Base-by-base conservation (phyloP, 1,140 invertebrate species). In the Micrasema minimum region DNA sequence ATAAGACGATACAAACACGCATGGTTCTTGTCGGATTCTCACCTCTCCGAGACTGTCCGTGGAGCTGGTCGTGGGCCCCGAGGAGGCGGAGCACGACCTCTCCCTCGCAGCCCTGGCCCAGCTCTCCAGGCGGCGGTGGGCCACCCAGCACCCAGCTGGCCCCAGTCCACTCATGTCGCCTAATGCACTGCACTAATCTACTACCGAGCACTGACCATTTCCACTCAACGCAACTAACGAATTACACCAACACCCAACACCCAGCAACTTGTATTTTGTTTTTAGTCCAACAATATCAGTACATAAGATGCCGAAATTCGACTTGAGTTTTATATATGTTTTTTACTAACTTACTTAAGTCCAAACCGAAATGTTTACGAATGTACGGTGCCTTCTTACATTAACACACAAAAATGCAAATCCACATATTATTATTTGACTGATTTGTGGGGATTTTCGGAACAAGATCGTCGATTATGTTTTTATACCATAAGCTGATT, bases 41-140 rank as follows among this genome's bases (percentile, higher is more conserved):
- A 75, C 83, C 76, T 85, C 83, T 14, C 82, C 82, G 51, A 80
- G 82, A 76, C 86, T 87, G 57, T 86, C 86, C 1, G 86, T 87
- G 31, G 86, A 87, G 69, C 87, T 86, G 75, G 87, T 86, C 64
- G 85, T 84, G 16, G 87, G 85, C 0, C 86, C 85, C 46, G 85
- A 86, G 65, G 85, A 85, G 7, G 86, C 86, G 7, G 86, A 88
- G 38, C 87, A 85, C 6, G 88, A 88, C 20, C 89, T 80, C 75
- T 90, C 88, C 74, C 89, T 87, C 38, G 89, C 89, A 11, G 89
- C 87, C 55, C 87, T 82, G 1, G 90, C 89, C 89, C 90, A 90
- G n/a, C 88, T 89, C 78, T 90, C 89, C 10, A 90, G 82, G 59
- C 89, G 81, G 76, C 90, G 90, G 78, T 91, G 89, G 1, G 89